Percentiles rank a stretch among this genome's conserved stretches.
Evolutionary conservation across 2,113 vertebrate species (phyloP).

Genomic region (Cephalopholis sonnerati): DNA sequence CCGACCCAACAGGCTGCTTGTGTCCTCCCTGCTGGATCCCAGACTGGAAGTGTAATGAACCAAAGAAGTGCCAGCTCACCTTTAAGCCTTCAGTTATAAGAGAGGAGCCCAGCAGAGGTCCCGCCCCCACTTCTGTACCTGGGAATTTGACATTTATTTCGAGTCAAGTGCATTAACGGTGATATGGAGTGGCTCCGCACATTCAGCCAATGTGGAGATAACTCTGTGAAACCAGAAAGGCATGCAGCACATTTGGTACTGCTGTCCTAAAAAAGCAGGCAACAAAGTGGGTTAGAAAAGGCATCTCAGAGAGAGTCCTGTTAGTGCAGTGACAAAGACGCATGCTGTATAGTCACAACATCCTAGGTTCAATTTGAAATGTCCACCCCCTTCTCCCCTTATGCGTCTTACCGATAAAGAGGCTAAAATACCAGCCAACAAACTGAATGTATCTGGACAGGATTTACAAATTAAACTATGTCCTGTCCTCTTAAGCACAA

Average conservation of each 20-base stretch:
- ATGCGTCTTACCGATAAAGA: neutral
- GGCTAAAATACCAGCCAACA: neutral
- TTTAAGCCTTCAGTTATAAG: neutral
- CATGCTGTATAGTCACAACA: neutral
- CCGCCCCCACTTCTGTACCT: neutral
- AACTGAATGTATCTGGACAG: neutral
- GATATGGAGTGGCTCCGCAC: neutral
- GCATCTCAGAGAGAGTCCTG: neutral
- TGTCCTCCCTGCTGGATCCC: neutral
- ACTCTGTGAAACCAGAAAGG: neutral
- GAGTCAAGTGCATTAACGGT: neutral
- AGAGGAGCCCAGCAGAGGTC: neutral
- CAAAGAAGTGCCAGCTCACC: neutral
- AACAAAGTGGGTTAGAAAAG: neutral
- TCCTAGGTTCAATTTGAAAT: neutral
- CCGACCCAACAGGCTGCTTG: neutral
- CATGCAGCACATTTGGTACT: neutral
- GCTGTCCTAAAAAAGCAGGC: neutral
- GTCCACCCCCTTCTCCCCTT: neutral
- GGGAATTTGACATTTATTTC: slow-evolving; percentile 5
- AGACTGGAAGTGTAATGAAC: slow-evolving; percentile 7
- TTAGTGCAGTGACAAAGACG: neutral
- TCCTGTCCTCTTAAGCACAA: neutral
- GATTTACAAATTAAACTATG: neutral
- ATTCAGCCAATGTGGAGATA: neutral